phyloP scores from a whole-genome alignment of 2,888 invertebrate genomes.

The Scaeva pyrastri region DNA sequence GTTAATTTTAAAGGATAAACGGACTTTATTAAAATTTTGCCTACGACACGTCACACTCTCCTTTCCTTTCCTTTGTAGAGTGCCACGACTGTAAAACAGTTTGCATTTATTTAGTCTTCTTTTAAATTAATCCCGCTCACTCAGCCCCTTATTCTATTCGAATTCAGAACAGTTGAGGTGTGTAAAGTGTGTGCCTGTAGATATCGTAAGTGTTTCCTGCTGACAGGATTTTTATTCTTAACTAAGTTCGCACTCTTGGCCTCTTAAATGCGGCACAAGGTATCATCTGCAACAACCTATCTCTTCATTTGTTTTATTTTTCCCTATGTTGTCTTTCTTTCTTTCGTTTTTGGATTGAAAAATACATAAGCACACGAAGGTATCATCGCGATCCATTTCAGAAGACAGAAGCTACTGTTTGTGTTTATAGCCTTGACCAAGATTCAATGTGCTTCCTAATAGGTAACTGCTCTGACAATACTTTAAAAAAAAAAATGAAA shows the following conservation, averaged over 20 bases:
- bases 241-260: conserved; percentile 40
- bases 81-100: background rate
- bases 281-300: background rate
- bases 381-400: background rate
- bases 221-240: conserved; percentile 59
- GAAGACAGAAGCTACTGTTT: background rate
- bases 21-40: too few species aligned
- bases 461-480: conserved; percentile 59
- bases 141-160: background rate
- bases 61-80: background rate
- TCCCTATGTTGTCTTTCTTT: background rate
- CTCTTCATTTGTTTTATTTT: background rate
- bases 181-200: conserved; percentile 26
- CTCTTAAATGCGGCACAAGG: conserved; percentile 19
- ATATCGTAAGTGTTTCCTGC: conserved; percentile 47
- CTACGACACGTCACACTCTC: too few species aligned
- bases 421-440: conserved; percentile 61
- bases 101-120: background rate
- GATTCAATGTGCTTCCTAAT: conserved; percentile 70
- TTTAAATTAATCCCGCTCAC: conserved; percentile 17
- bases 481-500: background rate
- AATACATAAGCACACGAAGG: background rate
- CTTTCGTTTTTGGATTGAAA: conserved; percentile 21
- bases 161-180: conserved; percentile 1
- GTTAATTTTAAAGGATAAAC: too few species aligned